These are phyloP conservation scores for Halictus quadricinctus DNA, from an alignment of 2,888 invertebrate genomes.

Conservation along the genomic window DNA sequence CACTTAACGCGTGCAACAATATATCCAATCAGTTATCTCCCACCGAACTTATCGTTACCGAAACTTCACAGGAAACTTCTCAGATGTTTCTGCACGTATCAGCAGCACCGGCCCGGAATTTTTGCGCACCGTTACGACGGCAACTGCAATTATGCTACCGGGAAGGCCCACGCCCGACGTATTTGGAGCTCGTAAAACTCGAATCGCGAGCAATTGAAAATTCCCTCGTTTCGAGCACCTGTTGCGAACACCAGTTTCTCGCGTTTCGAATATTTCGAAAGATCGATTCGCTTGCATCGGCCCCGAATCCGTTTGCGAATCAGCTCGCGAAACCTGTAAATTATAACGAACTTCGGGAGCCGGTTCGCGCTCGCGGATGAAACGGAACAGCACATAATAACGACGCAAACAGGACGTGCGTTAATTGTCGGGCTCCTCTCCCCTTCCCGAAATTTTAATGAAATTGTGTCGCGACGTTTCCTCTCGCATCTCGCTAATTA, in stretches of 20 bases:
- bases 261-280: background rate
- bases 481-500: background rate
- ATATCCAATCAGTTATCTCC: background rate
- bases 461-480: conserved; percentile 6
- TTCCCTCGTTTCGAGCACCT: background rate
- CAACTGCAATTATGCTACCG: background rate
- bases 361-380: background rate
- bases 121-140: background rate
- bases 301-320: background rate
- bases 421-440: background rate
- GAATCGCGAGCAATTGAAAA: background rate
- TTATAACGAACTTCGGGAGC: background rate
- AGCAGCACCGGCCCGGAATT: background rate
- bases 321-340: background rate
- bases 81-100: background rate
- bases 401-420: conserved; percentile 9
- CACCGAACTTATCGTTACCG: background rate
- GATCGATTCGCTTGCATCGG: background rate
- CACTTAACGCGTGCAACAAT: too few relatives aligned
- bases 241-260: conserved; percentile 2
- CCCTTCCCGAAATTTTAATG: background rate
- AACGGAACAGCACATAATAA: background rate
- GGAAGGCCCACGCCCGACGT: background rate
- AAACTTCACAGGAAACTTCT: background rate
- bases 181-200: background rate